A percentile compares a stretch with the other conserved stretches of the same genome.
Evolutionary conservation across 2,888 invertebrate species (phyloP).

Genomic region (Acrobasis repandana): DNA sequence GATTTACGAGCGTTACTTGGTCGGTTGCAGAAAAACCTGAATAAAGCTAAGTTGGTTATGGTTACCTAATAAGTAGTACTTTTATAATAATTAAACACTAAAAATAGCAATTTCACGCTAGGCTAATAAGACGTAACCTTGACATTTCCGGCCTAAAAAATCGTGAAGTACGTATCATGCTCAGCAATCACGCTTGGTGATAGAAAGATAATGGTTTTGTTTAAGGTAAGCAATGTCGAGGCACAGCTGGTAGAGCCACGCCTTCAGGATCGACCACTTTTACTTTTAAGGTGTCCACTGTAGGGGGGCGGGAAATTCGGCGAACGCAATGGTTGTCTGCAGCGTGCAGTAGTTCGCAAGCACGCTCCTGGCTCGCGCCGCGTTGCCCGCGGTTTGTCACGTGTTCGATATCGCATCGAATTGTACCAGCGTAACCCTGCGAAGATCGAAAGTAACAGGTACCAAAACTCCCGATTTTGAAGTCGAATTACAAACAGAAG

Average conservation of each 20-base stretch:
- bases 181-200: conserved; percentile 53
- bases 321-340: conserved; percentile 41
- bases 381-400: conserved; percentile 42
- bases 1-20: no score
- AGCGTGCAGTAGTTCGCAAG: conserved; percentile 51
- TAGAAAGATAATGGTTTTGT: conserved; percentile 47
- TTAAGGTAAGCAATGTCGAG: conserved; percentile 44
- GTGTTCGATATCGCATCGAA: conserved; percentile 36
- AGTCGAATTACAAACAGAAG: no score
- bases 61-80: not conserved
- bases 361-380: conserved; percentile 52
- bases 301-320: conserved; percentile 59
- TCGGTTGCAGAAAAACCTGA: no score
- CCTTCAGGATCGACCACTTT: conserved; percentile 76
- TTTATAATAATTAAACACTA: conserved; percentile 1
- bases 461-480: not conserved
- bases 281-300: conserved; percentile 66
- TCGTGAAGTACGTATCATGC: conserved; percentile 42
- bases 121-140: conserved; percentile 41
- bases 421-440: conserved; percentile 34
- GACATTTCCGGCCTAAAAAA: conserved; percentile 49
- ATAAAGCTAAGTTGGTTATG: no score
- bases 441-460: not conserved
- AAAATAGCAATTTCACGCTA: conserved; percentile 2
- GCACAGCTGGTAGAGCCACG: conserved; percentile 61